Percentiles rank a stretch among this genome's conserved stretches.
Evolutionary conservation across 2,888 invertebrate genomes (phyloP).

Genomic region (Ophioninae sp.): DNA sequence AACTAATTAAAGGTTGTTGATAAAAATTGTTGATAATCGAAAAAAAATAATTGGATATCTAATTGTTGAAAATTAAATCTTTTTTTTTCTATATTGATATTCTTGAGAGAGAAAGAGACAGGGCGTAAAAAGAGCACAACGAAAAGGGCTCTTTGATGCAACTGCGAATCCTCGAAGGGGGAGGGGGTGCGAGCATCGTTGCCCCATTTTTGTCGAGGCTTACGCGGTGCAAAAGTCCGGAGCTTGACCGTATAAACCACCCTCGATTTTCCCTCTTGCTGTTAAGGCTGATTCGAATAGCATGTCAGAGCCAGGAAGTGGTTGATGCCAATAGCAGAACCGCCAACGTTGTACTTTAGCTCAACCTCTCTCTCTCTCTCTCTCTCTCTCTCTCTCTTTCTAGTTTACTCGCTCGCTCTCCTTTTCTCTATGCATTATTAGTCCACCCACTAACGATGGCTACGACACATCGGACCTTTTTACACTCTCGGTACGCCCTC

Average conservation of each 20-base stretch:
- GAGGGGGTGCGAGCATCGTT: neutral
- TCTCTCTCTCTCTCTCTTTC: slow-evolving; percentile 13
- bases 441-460: slow-evolving; percentile 6
- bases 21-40: no score
- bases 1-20: no score
- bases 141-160: neutral
- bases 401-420: slow-evolving; percentile 3
- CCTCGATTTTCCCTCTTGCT: slow-evolving; percentile 47
- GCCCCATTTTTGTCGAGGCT: slow-evolving; percentile 4
- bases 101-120: neutral
- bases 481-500: neutral
- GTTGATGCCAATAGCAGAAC: slow-evolving; percentile 60
- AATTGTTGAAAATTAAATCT: no score
- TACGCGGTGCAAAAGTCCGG: slow-evolving; percentile 15
- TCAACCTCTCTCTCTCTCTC: slow-evolving; percentile 8
- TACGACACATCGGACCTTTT: slow-evolving; percentile 11
- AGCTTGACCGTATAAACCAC: slow-evolving; percentile 16
- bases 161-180: neutral
- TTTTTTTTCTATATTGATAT: no score
- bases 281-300: slow-evolving; percentile 56
- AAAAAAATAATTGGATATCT: no score
- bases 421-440: slow-evolving; percentile 28
- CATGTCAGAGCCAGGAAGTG: slow-evolving; percentile 60
- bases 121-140: neutral
- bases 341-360: slow-evolving; percentile 24